Evolutionary conservation across 2,113 vertebrate species (phyloP).

Genomic region (Strix uralensis): DNA sequence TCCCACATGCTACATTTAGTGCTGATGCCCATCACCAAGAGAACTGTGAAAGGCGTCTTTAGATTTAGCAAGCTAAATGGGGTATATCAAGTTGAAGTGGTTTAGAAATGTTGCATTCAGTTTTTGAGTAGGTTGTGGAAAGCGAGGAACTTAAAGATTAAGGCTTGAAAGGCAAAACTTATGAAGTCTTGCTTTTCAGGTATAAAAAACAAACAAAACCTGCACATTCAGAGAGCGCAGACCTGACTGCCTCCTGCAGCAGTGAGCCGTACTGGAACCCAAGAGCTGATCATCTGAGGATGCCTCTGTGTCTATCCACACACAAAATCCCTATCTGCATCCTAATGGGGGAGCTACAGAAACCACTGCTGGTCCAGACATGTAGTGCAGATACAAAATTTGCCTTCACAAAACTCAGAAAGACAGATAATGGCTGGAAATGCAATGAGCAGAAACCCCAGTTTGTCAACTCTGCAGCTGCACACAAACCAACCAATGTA

Average conservation of each 20-base stretch:
- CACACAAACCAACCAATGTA: background rate
- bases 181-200: background rate
- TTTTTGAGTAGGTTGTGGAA: background rate
- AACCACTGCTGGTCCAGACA: background rate
- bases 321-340: rapidly evolving
- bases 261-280: background rate
- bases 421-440: background rate
- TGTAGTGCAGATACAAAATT: background rate
- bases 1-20: slow-evolving; percentile 2
- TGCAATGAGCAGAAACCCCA: background rate
- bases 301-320: rapidly evolving
- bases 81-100: slow-evolving; percentile 15
- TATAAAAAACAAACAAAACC: slow-evolving; percentile 5
- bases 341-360: background rate
- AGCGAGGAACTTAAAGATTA: background rate
- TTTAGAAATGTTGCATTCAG: background rate
- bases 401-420: background rate
- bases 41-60: slow-evolving; percentile 24
- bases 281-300: no score
- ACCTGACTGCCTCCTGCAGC: background rate
- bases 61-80: background rate
- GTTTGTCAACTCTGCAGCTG: background rate
- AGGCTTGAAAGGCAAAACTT: slow-evolving; percentile 10
- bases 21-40: slow-evolving; percentile 9
- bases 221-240: background rate